phyloP scores from a whole-genome alignment of 1,140 invertebrate genomes.

The Uloborus diversus region DNA sequence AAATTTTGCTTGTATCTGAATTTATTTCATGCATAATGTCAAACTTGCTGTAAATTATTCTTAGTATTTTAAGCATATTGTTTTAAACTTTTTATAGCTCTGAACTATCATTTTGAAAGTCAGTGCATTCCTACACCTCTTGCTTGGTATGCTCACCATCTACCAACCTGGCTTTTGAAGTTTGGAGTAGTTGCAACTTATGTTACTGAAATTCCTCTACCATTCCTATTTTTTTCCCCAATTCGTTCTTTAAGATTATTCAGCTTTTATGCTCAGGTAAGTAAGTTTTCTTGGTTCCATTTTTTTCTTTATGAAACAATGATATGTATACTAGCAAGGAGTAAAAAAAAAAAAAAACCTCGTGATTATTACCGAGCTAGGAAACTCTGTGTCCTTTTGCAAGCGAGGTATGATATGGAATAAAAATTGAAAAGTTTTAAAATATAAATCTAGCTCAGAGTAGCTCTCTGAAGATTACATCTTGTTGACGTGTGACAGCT shows the following conservation, averaged over 20 bases:
- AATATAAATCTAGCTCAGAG: too few relatives aligned
- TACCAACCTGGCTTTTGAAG: slow-evolving; percentile 76
- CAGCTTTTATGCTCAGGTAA: slow-evolving; percentile 76
- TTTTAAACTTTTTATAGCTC: slow-evolving; percentile 70
- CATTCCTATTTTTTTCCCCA: slow-evolving; percentile 83
- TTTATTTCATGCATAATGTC: background rate
- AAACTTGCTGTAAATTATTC: slow-evolving; percentile 10
- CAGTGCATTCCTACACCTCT: slow-evolving; percentile 77
- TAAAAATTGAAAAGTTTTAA: too few relatives aligned
- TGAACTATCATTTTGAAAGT: slow-evolving; percentile 79
- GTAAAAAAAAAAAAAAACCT: background rate
- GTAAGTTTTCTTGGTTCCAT: too few relatives aligned
- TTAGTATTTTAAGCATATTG: slow-evolving; percentile 14
- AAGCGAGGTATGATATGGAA: too few relatives aligned
- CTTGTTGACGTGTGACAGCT: too few relatives aligned
- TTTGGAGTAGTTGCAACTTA: slow-evolving; percentile 72
- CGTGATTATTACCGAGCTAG: background rate
- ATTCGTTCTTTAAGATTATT: slow-evolving; percentile 73
- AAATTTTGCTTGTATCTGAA: too few relatives aligned
- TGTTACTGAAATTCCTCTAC: slow-evolving; percentile 76
- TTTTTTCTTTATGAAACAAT: too few relatives aligned
- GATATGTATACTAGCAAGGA: slow-evolving; percentile 36
- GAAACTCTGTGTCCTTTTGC: too few relatives aligned
- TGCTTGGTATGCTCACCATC: slow-evolving; percentile 76
- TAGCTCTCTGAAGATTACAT: too few relatives aligned